A percentile compares a stretch with the other conserved stretches of the same genome.
phyloP scores from a whole-genome alignment of 2,888 invertebrate species.

The Rhamnusium bicolor region DNA sequence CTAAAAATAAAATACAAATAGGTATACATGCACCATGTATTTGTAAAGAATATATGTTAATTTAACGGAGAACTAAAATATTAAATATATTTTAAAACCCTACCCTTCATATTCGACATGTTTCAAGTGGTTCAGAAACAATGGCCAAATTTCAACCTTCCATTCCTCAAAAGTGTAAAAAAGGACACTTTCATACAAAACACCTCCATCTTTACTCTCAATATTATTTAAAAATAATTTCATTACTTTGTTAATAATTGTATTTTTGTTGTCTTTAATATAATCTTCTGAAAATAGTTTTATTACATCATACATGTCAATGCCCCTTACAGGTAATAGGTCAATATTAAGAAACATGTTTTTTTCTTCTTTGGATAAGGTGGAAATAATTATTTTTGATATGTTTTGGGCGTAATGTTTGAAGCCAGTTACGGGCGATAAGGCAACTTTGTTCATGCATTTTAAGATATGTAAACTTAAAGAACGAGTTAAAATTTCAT shows the following conservation, averaged over 20 bases:
- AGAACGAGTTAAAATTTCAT: slow-evolving; percentile 39
- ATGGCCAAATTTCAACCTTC: slow-evolving; percentile 52
- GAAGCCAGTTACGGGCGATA: slow-evolving; percentile 51
- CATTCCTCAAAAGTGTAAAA: slow-evolving; percentile 53
- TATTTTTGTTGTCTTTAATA: slow-evolving; percentile 32
- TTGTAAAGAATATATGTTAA: too few species aligned
- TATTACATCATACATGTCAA: slow-evolving; percentile 51
- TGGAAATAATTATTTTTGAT: slow-evolving; percentile 50
- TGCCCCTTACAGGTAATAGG: slow-evolving; percentile 51
- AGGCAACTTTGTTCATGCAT: slow-evolving; percentile 47
- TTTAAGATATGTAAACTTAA: slow-evolving; percentile 45
- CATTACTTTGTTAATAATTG: slow-evolving; percentile 48
- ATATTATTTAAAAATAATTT: slow-evolving; percentile 57
- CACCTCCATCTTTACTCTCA: slow-evolving; percentile 57
- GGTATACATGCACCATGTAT: too few species aligned
- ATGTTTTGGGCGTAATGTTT: slow-evolving; percentile 53
- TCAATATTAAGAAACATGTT: slow-evolving; percentile 43
- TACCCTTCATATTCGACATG: slow-evolving; percentile 56
- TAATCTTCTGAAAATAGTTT: slow-evolving; percentile 36
- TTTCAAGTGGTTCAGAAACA: slow-evolving; percentile 44
- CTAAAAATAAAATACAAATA: slow-evolving; percentile 57
- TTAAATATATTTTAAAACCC: too few species aligned
- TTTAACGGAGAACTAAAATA: too few species aligned
- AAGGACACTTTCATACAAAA: slow-evolving; percentile 54
- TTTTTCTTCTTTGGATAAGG: slow-evolving; percentile 34